A percentile compares a stretch with the other conserved stretches of the same genome.
These are phyloP conservation scores for Brachionichthys hirsutus DNA, from an alignment of 2,113 vertebrate genomes.

Conservation along the genomic window DNA sequence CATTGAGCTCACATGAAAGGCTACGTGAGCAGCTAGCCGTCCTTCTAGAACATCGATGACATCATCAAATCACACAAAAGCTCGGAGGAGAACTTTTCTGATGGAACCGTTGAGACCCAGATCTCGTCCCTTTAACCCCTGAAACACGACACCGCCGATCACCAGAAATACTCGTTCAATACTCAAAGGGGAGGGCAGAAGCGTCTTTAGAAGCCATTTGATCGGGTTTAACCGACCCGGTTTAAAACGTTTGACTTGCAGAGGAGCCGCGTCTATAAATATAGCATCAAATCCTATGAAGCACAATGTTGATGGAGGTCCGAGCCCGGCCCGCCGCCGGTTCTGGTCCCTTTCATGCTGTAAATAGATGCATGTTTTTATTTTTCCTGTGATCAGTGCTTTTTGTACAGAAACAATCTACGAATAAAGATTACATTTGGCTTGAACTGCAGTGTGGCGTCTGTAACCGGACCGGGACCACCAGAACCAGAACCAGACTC, in stretches of 20 bases:
- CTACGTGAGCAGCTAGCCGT: constrained; percentile 3
- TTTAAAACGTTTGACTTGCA: constrained; percentile 68
- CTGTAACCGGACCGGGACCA: background rate
- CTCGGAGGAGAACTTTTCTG: too few relatives aligned
- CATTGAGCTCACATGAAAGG: background rate
- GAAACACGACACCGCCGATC: background rate
- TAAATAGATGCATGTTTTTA: constrained; percentile 79
- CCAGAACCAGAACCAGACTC: too few relatives aligned
- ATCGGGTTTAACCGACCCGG: constrained; percentile 42
- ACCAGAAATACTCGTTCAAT: background rate
- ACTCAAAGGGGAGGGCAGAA: background rate
- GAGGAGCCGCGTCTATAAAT: constrained; percentile 79
- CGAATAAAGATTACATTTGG: constrained; percentile 84
- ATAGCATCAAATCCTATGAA: constrained; percentile 83
- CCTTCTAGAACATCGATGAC: too few relatives aligned
- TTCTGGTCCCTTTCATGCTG: constrained; percentile 69
- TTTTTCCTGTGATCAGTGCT: constrained; percentile 76
- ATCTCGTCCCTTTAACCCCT: constrained; percentile 1
- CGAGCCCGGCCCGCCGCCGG: constrained; percentile 41
- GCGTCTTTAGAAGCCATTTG: constrained; percentile 28
- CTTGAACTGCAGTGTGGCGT: constrained; percentile 53
- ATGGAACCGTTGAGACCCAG: too few relatives aligned
- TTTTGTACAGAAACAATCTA: constrained; percentile 83
- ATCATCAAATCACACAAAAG: too few relatives aligned
- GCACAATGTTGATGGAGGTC: constrained; percentile 83